phyloP scores from a whole-genome alignment of 1,140 invertebrate genomes.

The Diploscapter pachys region DNA sequence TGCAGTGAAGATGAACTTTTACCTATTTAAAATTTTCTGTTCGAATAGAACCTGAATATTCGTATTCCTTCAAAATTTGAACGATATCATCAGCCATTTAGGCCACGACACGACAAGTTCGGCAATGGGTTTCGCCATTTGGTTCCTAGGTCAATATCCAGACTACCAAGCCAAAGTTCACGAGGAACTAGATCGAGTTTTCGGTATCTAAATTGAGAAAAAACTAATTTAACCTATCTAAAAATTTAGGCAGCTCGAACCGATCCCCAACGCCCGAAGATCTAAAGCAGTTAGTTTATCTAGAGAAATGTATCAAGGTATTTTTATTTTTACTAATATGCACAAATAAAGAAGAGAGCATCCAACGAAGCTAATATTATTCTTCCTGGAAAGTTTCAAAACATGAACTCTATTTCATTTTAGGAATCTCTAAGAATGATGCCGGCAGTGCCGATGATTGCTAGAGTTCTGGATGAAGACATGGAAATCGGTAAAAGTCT shows the following conservation, averaged over 20 bases:
- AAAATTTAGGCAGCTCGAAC: constrained; percentile 67
- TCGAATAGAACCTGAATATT: too few relatives aligned
- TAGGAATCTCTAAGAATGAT: constrained; percentile 73
- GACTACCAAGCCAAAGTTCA: constrained; percentile 71
- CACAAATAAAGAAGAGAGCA: not conserved
- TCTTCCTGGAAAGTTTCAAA: not conserved
- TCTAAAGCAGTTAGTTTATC: constrained; percentile 76
- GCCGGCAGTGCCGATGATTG: constrained; percentile 68
- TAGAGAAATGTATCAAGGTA: constrained; percentile 63
- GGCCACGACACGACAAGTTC: constrained; percentile 82
- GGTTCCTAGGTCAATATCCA: constrained; percentile 62
- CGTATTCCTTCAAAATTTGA: too few relatives aligned
- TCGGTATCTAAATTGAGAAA: constrained; percentile 44
- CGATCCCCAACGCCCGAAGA: constrained; percentile 73
- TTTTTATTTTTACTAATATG: not conserved
- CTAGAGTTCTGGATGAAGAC: constrained; percentile 71
- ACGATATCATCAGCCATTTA: not conserved
- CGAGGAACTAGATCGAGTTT: constrained; percentile 69
- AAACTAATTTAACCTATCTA: constrained; percentile 2
- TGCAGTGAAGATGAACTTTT: not conserved
- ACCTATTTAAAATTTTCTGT: too few relatives aligned
- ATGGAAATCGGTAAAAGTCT: constrained; percentile 60
- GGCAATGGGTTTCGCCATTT: constrained; percentile 68
- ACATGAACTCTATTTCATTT: constrained; percentile 38
- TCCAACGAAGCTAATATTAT: not conserved